These are phyloP conservation scores for Arctocebus calabarensis DNA, from an alignment of 2,797 vertebrate species.

Conservation along the genomic window DNA sequence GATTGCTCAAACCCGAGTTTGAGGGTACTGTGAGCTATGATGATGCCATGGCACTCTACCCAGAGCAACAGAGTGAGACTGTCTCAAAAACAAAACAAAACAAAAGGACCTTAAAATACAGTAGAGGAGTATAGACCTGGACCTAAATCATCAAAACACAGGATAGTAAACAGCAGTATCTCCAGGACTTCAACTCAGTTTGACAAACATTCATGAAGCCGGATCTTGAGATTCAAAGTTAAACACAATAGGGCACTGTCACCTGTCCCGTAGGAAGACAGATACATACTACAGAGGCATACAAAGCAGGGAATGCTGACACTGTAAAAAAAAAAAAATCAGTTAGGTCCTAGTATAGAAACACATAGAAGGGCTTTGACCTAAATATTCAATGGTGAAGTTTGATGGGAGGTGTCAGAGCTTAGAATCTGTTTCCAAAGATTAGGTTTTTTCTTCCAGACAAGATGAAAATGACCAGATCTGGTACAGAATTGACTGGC, in stretches of 20 bases:
- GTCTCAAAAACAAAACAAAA: no score
- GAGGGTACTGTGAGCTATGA: no score
- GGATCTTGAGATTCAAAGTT: not conserved
- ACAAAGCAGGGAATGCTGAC: not conserved
- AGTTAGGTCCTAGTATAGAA: not conserved
- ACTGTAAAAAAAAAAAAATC: not conserved
- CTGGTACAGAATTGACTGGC: not conserved
- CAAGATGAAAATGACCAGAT: not conserved
- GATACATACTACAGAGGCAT: not conserved
- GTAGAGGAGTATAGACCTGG: not conserved
- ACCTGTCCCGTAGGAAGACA: not conserved
- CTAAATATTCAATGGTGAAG: not conserved
- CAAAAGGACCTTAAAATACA: not conserved
- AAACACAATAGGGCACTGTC: not conserved
- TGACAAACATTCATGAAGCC: not conserved
- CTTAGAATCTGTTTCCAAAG: constrained; percentile 35
- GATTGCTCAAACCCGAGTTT: no score
- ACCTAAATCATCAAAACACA: not conserved
- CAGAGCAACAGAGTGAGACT: no score
- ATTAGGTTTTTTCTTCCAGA: constrained; percentile 3
- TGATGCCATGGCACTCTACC: no score
- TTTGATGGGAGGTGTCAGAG: not conserved
- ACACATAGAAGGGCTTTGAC: not conserved
- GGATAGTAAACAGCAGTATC: not conserved
- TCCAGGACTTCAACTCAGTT: not conserved